Conservation (phyloP, 1,140 invertebrate species). For the Tetranychus cinnabarinus region DNA sequence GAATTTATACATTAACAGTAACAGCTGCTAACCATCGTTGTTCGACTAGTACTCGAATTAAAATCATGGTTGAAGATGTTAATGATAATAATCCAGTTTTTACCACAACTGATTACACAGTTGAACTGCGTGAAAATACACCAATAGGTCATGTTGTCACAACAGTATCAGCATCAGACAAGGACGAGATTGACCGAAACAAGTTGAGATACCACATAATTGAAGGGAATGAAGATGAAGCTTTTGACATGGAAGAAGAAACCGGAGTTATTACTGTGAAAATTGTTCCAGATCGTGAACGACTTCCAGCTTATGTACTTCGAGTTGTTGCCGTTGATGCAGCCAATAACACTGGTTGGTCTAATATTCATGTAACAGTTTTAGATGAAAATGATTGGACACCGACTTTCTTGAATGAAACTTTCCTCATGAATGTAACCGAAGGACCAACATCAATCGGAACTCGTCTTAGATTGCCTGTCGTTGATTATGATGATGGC, state of each 20-base stretch:
- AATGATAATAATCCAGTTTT: slow-evolving; percentile 84
- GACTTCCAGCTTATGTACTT: slow-evolving; percentile 11
- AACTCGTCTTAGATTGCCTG: slow-evolving; percentile 14
- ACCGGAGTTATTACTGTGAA: slow-evolving; percentile 15
- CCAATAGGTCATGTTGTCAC: slow-evolving; percentile 15
- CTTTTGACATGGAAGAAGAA: slow-evolving; percentile 14
- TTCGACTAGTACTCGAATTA: slow-evolving; percentile 12
- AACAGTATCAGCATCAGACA: slow-evolving; percentile 13
- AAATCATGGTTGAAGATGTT: slow-evolving; percentile 15
- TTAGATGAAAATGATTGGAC: slow-evolving; percentile 19
- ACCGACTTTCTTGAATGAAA: slow-evolving; percentile 21
- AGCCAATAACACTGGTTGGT: slow-evolving; percentile 17
- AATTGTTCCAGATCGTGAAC: slow-evolving; percentile 14
- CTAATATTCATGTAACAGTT: slow-evolving; percentile 21
- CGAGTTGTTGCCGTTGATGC: slow-evolving; percentile 15
- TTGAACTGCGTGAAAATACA: slow-evolving; percentile 16
- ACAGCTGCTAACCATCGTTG: slow-evolving; percentile 14
- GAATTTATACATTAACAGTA: slow-evolving; percentile 16
- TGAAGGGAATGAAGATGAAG: slow-evolving; percentile 13
- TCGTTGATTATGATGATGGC: slow-evolving; percentile 18
- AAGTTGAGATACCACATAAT: slow-evolving; percentile 15
- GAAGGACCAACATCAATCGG: slow-evolving; percentile 21
- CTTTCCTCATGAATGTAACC: slow-evolving; percentile 20
- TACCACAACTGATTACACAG: slow-evolving; percentile 21
- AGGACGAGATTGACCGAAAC: slow-evolving; percentile 15